A percentile compares a stretch with the other conserved stretches of the same genome.
Conservation (phyloP, 2,113 vertebrate genomes). For the Plecturocebus donacophilus region DNA sequence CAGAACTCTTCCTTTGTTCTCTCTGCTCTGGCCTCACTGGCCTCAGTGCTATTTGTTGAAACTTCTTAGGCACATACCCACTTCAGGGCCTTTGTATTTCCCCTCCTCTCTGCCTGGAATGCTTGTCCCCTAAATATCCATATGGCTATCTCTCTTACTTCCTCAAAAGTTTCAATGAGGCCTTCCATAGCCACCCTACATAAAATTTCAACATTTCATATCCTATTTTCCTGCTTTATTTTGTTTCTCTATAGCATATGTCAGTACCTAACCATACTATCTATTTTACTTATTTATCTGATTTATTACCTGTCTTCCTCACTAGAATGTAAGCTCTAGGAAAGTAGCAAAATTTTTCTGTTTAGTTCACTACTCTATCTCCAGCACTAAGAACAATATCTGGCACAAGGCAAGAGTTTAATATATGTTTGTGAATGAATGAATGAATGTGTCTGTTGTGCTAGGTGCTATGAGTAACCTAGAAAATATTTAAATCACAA, state of each 20-base stretch:
- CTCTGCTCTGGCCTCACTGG: not conserved
- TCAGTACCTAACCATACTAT: not conserved
- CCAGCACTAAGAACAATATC: not conserved
- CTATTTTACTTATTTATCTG: not conserved
- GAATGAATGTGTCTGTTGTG: not conserved
- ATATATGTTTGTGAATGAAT: not conserved
- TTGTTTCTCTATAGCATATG: not conserved
- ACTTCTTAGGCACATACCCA: not conserved
- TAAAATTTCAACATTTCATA: conserved; percentile 29
- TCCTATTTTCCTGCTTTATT: not conserved
- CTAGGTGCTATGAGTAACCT: not conserved
- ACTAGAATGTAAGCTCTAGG: not conserved
- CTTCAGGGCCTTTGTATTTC: not conserved
- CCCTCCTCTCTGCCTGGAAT: not conserved
- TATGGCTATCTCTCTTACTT: not conserved
- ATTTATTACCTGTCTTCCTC: not conserved
- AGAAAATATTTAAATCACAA: conserved; percentile 22
- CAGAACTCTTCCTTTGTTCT: not conserved
- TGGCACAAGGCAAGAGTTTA: not conserved
- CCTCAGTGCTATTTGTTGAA: not conserved
- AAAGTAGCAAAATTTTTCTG: not conserved
- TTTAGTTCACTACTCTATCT: not conserved
- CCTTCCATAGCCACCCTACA: not conserved
- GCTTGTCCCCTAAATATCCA: not conserved
- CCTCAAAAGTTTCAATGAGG: not conserved